These are phyloP conservation scores for Drosophila falleni DNA, from an alignment of 2,888 invertebrate species.

Conservation along the genomic window DNA sequence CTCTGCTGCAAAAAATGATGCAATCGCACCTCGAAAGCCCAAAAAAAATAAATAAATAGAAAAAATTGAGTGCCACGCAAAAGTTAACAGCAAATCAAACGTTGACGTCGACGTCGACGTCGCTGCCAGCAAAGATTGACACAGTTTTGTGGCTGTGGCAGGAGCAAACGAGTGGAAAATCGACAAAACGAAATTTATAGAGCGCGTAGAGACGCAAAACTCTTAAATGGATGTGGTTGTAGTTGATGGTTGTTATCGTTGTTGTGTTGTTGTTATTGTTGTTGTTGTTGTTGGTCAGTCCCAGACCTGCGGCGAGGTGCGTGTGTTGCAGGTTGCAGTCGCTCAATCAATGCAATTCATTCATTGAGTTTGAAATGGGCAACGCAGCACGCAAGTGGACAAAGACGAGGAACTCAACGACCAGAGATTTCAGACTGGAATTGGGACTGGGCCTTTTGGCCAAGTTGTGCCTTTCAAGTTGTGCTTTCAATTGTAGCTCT, in stretches of 20 bases:
- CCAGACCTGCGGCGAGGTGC: conserved; percentile 57
- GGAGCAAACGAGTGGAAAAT: conserved; percentile 50
- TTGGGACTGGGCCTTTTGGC: conserved; percentile 33
- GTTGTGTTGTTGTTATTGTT: conserved; percentile 12
- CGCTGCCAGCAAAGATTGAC: conserved; percentile 57
- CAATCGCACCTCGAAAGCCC: conserved; percentile 15
- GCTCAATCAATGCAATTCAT: conserved; percentile 81
- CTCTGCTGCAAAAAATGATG: conserved; percentile 18
- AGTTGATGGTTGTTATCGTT: conserved; percentile 13
- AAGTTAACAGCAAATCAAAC: conserved; percentile 74
- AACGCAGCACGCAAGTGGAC: conserved; percentile 50
- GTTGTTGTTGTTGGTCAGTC: conserved; percentile 27
- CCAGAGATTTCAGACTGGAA: conserved; percentile 5
- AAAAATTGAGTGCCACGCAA: conserved; percentile 59
- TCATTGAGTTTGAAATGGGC: conserved; percentile 70
- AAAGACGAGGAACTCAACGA: conserved; percentile 7
- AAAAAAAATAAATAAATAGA: not conserved
- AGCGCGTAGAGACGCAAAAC: conserved; percentile 52
- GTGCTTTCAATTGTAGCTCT: conserved; percentile 25
- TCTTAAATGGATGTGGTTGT: conserved; percentile 48
- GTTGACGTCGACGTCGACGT: conserved; percentile 11
- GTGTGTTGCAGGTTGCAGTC: conserved; percentile 56
- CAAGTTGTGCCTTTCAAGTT: conserved; percentile 61
- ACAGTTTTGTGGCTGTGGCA: conserved; percentile 58
- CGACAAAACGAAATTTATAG: conserved; percentile 65